These are phyloP conservation scores for Ceratina calcarata DNA, from an alignment of 1,140 invertebrate genomes.

Conservation along the genomic window DNA sequence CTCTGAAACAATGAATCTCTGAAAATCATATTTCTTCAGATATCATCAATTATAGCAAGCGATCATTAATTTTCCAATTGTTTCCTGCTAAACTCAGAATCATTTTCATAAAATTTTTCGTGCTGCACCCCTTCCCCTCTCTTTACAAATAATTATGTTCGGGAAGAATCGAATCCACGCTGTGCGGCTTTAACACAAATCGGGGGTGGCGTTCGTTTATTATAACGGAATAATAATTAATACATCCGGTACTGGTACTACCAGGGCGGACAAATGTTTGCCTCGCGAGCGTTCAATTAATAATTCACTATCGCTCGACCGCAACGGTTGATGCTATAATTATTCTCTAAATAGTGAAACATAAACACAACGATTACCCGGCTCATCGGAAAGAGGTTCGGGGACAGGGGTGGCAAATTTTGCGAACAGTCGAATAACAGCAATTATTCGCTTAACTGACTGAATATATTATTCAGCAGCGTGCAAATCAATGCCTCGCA, in stretches of 20 bases:
- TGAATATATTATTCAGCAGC: constrained; percentile 58
- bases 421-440: constrained; percentile 36
- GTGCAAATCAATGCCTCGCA: constrained; percentile 33
- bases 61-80: too few relatives aligned
- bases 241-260: constrained; percentile 15
- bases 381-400: constrained; percentile 45
- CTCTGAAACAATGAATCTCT: too few relatives aligned
- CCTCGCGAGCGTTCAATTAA: constrained; percentile 41
- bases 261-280: constrained; percentile 23
- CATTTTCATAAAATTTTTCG: too few relatives aligned
- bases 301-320: constrained; percentile 50
- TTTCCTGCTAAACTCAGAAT: too few relatives aligned
- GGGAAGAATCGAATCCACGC: background rate
- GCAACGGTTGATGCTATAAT: constrained; percentile 52
- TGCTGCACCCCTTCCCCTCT: too few relatives aligned
- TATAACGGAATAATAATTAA: constrained; percentile 52
- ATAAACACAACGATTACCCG: constrained; percentile 58
- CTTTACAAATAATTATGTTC: background rate
- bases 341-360: constrained; percentile 57
- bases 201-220: background rate
- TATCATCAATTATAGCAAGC: too few relatives aligned
- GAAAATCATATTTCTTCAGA: too few relatives aligned
- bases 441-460: constrained; percentile 59
- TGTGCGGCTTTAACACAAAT: constrained; percentile 1
- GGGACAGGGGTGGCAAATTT: too few relatives aligned